Conservation (phyloP, 2,797 vertebrate genomes). For the Helicolenus hilgendorfi region DNA sequence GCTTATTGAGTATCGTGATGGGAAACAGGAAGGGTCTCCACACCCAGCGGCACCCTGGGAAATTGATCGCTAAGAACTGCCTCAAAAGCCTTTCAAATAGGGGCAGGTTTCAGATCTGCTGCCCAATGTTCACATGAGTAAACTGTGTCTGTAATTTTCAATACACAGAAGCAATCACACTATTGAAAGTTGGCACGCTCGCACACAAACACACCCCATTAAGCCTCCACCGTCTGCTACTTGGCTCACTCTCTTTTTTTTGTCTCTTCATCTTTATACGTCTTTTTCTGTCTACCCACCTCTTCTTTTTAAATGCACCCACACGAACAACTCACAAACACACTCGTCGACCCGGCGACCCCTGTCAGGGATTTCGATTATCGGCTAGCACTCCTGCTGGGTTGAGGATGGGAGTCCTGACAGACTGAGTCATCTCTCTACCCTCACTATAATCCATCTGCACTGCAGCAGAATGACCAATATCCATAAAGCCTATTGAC, state of each 20-base stretch:
- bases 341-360: constrained; percentile 61
- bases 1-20: constrained; percentile 58
- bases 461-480: constrained; percentile 71
- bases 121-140: constrained; percentile 25
- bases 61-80: constrained; percentile 32
- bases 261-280: neutral
- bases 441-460: constrained; percentile 52
- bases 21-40: constrained; percentile 58
- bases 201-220: constrained; percentile 21
- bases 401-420: constrained; percentile 72
- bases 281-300: neutral
- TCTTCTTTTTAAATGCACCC: constrained; percentile 44
- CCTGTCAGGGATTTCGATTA: constrained; percentile 80
- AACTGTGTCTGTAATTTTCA: constrained; percentile 35
- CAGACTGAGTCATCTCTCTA: constrained; percentile 59
- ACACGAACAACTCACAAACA: constrained; percentile 59
- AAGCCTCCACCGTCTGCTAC: constrained; percentile 17
- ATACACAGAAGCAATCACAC: constrained; percentile 1
- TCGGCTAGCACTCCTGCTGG: constrained; percentile 66
- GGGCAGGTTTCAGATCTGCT: constrained; percentile 12
- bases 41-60: constrained; percentile 47
- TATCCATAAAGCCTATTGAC: constrained; percentile 59
- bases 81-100: constrained; percentile 14
- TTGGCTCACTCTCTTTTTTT: constrained; percentile 17
- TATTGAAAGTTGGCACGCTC: neutral